Base-by-base conservation (phyloP, 2,113 vertebrate species). In the Ictalurus punctatus region DNA sequence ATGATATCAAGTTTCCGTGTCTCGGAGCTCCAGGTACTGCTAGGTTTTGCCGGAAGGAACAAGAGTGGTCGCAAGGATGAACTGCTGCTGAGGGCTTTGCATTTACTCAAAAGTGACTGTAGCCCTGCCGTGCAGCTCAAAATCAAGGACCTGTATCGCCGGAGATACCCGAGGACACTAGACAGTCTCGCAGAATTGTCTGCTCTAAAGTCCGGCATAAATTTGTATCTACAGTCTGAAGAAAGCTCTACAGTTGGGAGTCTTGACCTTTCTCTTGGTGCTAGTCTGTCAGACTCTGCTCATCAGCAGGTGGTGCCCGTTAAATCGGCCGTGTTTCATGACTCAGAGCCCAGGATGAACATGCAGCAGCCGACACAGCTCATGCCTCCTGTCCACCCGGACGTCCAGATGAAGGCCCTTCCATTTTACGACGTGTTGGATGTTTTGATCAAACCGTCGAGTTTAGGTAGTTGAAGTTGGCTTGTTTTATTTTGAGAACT, bases 371-470 rank as follows among this genome's bases (percentile, higher is more conserved):
- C 96, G 0, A 88, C 91, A 0, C 95, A 97, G 7, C 96, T 97
- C 0, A 95, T 98, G 84, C 97, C 98, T 2, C 98, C 98, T 0
- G 98, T 99, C 90, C 98, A 99, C 90, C 98, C 98, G 0, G 98
- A 99, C 34, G 98, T 99, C 88, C 97, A 98, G 85, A 95, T 99
- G 96, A 98, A 97, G 90, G 96, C 96, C 71, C 95, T 99, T 2
- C 98, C 98, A 2, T 99, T 99, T 93, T 99, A 99, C 0, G 98
- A 99, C 54, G 97, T 99, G 54, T 96, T 99, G 73, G 98, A 99
- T 27, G 95, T 99, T 90, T 96, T 99, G 27, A 98, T 99, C 92
- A 99, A 99, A 87, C 98, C 98, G 61, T 99, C 98, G 0, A 99
- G 98, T 93, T 94, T 99, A 90, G 98, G 98, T 99, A 89, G 54